Conservation (phyloP, 2,113 vertebrate genomes). For the Oncorhynchus kisutch region DNA sequence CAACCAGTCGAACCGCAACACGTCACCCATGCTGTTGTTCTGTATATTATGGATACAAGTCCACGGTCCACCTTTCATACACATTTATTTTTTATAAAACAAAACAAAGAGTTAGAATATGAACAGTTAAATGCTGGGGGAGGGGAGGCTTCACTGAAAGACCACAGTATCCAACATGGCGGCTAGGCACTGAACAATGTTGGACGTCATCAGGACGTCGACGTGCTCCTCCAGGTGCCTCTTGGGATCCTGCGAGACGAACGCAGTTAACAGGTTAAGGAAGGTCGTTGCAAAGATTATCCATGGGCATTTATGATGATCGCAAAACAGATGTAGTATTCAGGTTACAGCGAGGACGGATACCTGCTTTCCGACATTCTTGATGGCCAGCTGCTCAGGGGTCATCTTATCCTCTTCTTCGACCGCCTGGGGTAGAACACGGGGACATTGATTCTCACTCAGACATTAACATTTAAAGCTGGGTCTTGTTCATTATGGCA, state of each 20-base stretch:
- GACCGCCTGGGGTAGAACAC: slow-evolving; percentile 85
- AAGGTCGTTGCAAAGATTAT: neutral
- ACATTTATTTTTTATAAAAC: slow-evolving; percentile 80
- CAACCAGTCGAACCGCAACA: neutral
- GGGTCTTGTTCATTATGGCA: too few species aligned
- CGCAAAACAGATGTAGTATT: neutral
- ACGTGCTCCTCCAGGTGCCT: slow-evolving; percentile 98
- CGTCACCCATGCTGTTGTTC: too few species aligned
- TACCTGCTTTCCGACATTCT: slow-evolving; percentile 99
- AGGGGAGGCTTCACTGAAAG: slow-evolving; percentile 84
- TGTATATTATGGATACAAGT: neutral
- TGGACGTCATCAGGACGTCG: slow-evolving; percentile 98
- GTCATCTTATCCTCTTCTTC: slow-evolving; percentile 99
- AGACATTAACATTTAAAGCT: neutral
- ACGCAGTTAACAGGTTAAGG: neutral
- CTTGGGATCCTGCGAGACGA: slow-evolving; percentile 87
- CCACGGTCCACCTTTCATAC: slow-evolving; percentile 28
- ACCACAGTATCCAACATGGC: slow-evolving; percentile 99
- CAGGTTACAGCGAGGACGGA: slow-evolving; percentile 16
- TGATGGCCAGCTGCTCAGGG: slow-evolving; percentile 97
- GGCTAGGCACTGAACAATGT: slow-evolving; percentile 99
- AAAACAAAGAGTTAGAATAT: slow-evolving; percentile 64
- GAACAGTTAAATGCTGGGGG: slow-evolving; percentile 60
- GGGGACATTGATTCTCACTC: slow-evolving; percentile 20
- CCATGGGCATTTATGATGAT: neutral